Evolutionary conservation across 2,888 invertebrate species (phyloP).

Genomic region (Flabesymbios commensalis): DNA sequence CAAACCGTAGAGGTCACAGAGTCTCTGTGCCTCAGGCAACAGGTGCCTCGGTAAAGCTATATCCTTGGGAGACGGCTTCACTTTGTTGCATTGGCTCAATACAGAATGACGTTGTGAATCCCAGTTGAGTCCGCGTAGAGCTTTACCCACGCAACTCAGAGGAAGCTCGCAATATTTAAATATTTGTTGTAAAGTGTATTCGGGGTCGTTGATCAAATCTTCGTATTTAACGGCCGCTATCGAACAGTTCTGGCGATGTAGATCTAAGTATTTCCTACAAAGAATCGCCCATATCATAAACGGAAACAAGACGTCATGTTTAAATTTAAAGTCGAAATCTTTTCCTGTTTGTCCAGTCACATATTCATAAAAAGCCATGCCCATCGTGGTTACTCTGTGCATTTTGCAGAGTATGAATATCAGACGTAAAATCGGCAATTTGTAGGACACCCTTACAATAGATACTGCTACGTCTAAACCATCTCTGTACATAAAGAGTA

Average conservation of each 20-base stretch:
- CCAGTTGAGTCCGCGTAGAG: constrained; percentile 10
- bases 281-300: too few species aligned
- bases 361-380: too few species aligned
- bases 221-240: constrained; percentile 15
- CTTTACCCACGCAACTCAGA: constrained; percentile 1
- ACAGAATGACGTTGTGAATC: constrained; percentile 21
- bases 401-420: constrained; percentile 10
- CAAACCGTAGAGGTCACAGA: constrained; percentile 6
- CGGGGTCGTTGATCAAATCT: neutral
- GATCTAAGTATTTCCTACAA: too few species aligned
- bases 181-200: neutral
- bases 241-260: too few species aligned
- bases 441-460: constrained; percentile 5
- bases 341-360: too few species aligned
- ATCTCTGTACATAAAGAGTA: constrained; percentile 25
- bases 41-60: constrained; percentile 2
- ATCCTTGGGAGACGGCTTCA: neutral
- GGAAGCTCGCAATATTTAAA: constrained; percentile 16
- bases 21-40: constrained; percentile 7
- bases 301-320: too few species aligned
- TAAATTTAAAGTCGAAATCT: too few species aligned
- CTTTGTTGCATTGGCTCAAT: constrained; percentile 3
- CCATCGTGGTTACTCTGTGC: too few species aligned
- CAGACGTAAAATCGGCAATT: constrained; percentile 7
- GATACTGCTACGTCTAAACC: constrained; percentile 21